phyloP scores from a whole-genome alignment of 2,113 vertebrate genomes.

The Corythaeola cristata region DNA sequence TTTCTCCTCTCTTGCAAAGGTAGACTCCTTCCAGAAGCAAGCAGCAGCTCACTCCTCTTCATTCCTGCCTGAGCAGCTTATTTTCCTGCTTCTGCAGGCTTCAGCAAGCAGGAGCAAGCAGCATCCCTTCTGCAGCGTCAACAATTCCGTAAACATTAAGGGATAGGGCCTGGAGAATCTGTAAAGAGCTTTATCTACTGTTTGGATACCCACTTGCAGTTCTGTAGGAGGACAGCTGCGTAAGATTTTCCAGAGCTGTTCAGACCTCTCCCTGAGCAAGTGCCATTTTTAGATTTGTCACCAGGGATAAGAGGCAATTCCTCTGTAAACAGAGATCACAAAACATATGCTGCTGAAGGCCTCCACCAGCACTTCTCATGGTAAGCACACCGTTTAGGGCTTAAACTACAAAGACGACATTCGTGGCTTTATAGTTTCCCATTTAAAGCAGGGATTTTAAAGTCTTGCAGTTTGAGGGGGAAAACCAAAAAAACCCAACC shows the following conservation, averaged over 20 bases:
- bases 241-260: neutral
- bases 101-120: neutral
- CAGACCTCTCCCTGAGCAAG: neutral
- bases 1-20: neutral
- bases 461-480: neutral
- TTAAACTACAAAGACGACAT: neutral
- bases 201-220: neutral
- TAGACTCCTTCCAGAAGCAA: neutral
- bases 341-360: neutral
- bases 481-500: neutral
- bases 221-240: neutral
- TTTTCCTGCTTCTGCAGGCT: neutral
- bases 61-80: neutral
- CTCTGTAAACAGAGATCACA: neutral
- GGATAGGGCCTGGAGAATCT: neutral
- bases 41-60: neutral
- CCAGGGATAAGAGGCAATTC: neutral
- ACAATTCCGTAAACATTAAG: neutral
- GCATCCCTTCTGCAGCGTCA: neutral
- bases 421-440: neutral
- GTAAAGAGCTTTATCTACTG: neutral
- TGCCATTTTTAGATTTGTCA: conserved; percentile 23
- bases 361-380: neutral
- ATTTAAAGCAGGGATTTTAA: neutral
- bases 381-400: neutral